Evolutionary conservation across 1,140 invertebrate species (phyloP).

Genomic region (Heliconius hermathena): DNA sequence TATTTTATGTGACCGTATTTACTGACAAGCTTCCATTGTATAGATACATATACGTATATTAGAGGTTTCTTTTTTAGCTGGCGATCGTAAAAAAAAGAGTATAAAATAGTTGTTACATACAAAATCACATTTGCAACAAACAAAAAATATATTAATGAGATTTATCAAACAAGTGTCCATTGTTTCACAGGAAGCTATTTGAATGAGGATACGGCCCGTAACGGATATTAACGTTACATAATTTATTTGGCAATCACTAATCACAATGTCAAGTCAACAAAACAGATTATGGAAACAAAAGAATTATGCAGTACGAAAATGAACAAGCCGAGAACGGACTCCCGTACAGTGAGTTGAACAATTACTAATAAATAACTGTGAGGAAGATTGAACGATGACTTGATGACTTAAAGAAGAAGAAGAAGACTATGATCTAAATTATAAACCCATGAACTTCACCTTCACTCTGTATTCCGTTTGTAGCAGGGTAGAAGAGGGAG

Average conservation of each 20-base stretch:
- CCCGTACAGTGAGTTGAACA: conserved; percentile 1
- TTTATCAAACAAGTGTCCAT: conserved; percentile 47
- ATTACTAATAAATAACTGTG: not conserved
- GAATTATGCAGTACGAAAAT: conserved; percentile 27
- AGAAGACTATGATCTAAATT: not conserved
- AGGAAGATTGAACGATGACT: not conserved
- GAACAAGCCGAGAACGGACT: not conserved
- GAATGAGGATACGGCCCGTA: conserved; percentile 55
- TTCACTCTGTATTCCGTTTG: too few species aligned
- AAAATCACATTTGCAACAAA: conserved; percentile 19
- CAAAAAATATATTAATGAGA: conserved; percentile 43
- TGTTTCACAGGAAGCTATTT: conserved; percentile 58
- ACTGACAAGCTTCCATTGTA: not conserved
- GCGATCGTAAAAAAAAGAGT: not conserved
- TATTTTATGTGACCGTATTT: not conserved
- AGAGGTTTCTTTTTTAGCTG: not conserved
- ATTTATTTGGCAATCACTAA: conserved; percentile 50
- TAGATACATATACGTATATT: not conserved
- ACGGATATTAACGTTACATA: conserved; percentile 57
- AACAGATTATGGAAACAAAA: conserved; percentile 31
- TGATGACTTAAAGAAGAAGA: not conserved
- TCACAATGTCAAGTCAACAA: conserved; percentile 59
- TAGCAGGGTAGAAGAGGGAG: too few species aligned
- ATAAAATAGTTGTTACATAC: not conserved
- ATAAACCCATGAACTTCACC: not conserved